Evolutionary conservation across 1,140 invertebrate genomes (phyloP), one percentile per base, ranked within the genome.

Genomic region (Bombus superbus): DNA sequence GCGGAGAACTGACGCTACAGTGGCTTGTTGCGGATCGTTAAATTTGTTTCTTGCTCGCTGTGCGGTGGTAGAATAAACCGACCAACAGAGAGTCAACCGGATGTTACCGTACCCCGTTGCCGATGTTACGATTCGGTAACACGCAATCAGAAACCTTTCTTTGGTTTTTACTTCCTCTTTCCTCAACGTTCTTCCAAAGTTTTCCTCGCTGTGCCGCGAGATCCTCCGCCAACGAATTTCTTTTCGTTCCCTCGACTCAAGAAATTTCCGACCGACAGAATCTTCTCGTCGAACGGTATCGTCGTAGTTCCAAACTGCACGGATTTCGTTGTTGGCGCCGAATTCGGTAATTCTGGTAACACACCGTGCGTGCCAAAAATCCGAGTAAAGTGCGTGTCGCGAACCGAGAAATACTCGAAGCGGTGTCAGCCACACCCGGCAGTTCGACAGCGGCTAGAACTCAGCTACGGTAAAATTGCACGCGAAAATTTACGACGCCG

Each of bases 401-500:
- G 40, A 73, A 13, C 18, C 2, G 40, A 15, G n/a, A 44, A 44
- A 15, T 32, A 57, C 74, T 10, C 11, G 32, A 25, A 44, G n/a
- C 28, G 38, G 38, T 66, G 3, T 53, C 47, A n/a, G 74, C 82
- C 82, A 78, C 82, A 69, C 75, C 82, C 82, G 57, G 25, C 10
- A 35, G 22, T 62, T 73, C 18, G 78, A 18, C 42, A 5, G 47
- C 6, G 18, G 47, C 22, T 42, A 32, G 11, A 68, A 28, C 15
- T 28, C 32, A 44, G 74, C 75, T 13, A 35, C 74, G 28, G 22
- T 47, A 75, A 83, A 83, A 83, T 83, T 85, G 76, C 78, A 40
- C n/a, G 53, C 32, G 28, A 74, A 86, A 85, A 86, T 86, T 78
- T 84, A 88, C 86, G 83, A 74, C 10, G 32, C 66, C 59, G 75